phyloP scores from a whole-genome alignment of 2,797 vertebrate genomes.

The Rhinoraja longicauda region DNA sequence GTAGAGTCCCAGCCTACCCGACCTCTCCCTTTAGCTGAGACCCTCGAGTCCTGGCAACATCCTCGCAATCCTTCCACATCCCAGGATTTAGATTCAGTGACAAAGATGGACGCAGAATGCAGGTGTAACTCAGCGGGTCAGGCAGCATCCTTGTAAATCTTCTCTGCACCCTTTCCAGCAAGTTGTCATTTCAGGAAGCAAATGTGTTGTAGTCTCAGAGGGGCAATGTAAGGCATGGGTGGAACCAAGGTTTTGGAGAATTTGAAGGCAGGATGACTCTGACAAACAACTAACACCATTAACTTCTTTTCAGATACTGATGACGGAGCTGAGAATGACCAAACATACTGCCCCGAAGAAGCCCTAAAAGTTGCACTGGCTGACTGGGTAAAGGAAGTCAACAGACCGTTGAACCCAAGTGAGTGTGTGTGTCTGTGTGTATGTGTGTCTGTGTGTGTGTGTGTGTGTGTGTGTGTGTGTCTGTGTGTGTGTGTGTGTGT shows the following conservation, averaged over 20 bases:
- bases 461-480: not conserved
- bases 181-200: not conserved
- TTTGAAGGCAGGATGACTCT: not conserved
- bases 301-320: not conserved
- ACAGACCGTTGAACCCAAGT: conserved; percentile 69
- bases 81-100: no score
- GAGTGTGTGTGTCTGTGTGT: not conserved
- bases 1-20: no score
- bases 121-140: no score
- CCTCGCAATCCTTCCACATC: no score
- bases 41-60: no score
- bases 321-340: not conserved
- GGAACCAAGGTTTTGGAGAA: not conserved
- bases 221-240: not conserved
- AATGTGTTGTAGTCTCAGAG: no score
- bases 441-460: not conserved
- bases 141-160: no score
- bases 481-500: no score
- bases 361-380: conserved; percentile 64
- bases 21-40: no score
- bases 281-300: not conserved
- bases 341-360: conserved; percentile 62
- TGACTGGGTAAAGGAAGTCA: conserved; percentile 76
- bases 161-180: no score
- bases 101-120: no score